Conservation (phyloP, 2,797 vertebrate species). For the Chaenodraco wilsoni region DNA sequence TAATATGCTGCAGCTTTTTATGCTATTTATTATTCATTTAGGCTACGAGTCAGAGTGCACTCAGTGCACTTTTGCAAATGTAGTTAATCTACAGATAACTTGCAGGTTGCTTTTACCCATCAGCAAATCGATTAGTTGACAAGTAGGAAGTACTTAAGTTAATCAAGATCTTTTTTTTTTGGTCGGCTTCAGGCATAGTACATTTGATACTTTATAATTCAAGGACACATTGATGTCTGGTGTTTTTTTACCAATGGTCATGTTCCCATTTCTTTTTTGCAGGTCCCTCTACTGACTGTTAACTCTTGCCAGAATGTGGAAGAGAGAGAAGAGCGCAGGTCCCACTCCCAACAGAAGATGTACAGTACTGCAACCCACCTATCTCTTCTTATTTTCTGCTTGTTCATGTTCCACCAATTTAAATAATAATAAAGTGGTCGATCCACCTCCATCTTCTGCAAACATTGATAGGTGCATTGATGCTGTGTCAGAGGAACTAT, state of each 20-base stretch:
- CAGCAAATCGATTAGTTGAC: too few relatives aligned
- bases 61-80: too few relatives aligned
- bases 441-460: conserved; percentile 1
- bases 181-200: too few relatives aligned
- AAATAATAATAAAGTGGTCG: background rate
- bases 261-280: conserved; percentile 29
- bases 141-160: too few relatives aligned
- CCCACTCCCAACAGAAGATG: conserved; percentile 54
- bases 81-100: too few relatives aligned
- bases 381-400: background rate
- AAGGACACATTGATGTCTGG: background rate
- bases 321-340: conserved; percentile 57
- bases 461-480: background rate
- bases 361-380: conserved; percentile 39
- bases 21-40: too few relatives aligned
- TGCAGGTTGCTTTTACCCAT: too few relatives aligned
- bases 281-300: conserved; percentile 36
- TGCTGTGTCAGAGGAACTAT: background rate
- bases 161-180: too few relatives aligned
- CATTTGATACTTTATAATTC: background rate
- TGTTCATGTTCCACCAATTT: background rate
- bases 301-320: conserved; percentile 74
- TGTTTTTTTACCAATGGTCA: background rate
- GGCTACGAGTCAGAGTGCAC: too few relatives aligned
- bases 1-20: too few relatives aligned